Percentiles rank a stretch among this genome's conserved stretches.
Evolutionary conservation across 2,797 vertebrate species (phyloP).

Genomic region (Linurgus olivaceus): DNA sequence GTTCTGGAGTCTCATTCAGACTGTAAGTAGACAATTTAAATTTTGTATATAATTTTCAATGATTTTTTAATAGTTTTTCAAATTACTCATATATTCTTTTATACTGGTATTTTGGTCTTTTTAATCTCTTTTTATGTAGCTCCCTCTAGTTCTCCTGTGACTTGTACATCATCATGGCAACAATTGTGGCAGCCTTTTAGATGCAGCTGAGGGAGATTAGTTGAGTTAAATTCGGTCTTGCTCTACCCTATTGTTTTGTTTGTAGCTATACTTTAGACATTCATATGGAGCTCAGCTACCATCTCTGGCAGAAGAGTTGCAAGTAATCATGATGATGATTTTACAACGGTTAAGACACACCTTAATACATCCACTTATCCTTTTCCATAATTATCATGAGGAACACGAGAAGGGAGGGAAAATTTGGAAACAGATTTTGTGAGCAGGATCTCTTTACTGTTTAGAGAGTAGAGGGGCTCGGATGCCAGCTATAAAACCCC

Average conservation of each 20-base stretch:
- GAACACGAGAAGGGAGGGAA: not conserved
- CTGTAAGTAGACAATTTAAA: not conserved
- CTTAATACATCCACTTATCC: not conserved
- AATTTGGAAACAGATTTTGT: not conserved
- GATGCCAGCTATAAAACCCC: not conserved
- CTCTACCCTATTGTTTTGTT: slow-evolving; percentile 17
- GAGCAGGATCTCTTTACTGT: not conserved
- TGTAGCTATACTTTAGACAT: not conserved
- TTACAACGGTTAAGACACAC: not conserved
- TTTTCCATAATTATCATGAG: not conserved
- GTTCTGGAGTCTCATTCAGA: not conserved
- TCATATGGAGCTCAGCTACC: not conserved
- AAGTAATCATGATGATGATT: not conserved
- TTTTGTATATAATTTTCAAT: not conserved
- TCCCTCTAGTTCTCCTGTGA: not conserved
- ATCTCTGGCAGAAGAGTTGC: not conserved
- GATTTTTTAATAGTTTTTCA: not conserved
- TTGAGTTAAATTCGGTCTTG: not conserved
- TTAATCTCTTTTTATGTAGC: slow-evolving; percentile 10
- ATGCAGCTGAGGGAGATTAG: not conserved
- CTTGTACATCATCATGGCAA: not conserved
- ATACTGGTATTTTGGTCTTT: not conserved
- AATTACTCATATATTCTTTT: not conserved
- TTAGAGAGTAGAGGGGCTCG: not conserved
- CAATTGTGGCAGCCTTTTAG: not conserved